Conservation (phyloP, 2,797 vertebrate species). For the Sebastes baramenuke region DNA sequence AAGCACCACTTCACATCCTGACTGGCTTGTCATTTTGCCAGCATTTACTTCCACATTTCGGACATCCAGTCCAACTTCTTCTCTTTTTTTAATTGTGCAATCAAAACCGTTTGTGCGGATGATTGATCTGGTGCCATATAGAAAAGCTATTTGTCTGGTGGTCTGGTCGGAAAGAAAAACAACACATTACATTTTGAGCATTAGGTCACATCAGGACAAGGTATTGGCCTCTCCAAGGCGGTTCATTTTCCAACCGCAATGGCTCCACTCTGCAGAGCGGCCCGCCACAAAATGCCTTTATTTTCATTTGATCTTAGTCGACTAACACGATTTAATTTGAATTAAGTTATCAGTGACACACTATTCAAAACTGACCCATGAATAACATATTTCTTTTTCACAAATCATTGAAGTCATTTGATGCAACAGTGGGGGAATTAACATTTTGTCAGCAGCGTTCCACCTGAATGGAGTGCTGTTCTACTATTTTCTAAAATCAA, state of each 20-base stretch:
- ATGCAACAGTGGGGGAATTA: not conserved
- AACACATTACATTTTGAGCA: slow-evolving; percentile 9
- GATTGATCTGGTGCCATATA: slow-evolving; percentile 21
- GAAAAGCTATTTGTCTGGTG: slow-evolving; percentile 9
- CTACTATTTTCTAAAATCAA: not conserved
- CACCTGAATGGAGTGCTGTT: not conserved
- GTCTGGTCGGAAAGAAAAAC: slow-evolving; percentile 28
- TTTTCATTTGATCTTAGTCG: slow-evolving; percentile 22
- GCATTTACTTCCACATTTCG: slow-evolving; percentile 13
- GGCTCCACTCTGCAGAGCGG: slow-evolving; percentile 4
- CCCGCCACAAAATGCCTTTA: slow-evolving; percentile 13
- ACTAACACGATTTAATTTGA: slow-evolving; percentile 12
- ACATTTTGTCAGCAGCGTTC: not conserved
- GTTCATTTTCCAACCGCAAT: slow-evolving; percentile 23
- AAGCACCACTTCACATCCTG: slow-evolving; percentile 26
- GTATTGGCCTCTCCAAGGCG: not conserved
- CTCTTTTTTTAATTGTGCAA: slow-evolving; percentile 28
- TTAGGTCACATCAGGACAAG: slow-evolving; percentile 30
- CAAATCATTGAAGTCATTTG: not conserved
- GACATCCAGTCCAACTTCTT: slow-evolving; percentile 12
- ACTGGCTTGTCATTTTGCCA: slow-evolving; percentile 26
- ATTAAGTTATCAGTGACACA: not conserved
- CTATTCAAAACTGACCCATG: not conserved
- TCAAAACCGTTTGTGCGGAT: slow-evolving; percentile 30
- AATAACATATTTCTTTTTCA: not conserved